A percentile compares a stretch with the other conserved stretches of the same genome.
These are phyloP conservation scores for Notodonta ziczac DNA, from an alignment of 2,888 invertebrate species.

Conservation along the genomic window DNA sequence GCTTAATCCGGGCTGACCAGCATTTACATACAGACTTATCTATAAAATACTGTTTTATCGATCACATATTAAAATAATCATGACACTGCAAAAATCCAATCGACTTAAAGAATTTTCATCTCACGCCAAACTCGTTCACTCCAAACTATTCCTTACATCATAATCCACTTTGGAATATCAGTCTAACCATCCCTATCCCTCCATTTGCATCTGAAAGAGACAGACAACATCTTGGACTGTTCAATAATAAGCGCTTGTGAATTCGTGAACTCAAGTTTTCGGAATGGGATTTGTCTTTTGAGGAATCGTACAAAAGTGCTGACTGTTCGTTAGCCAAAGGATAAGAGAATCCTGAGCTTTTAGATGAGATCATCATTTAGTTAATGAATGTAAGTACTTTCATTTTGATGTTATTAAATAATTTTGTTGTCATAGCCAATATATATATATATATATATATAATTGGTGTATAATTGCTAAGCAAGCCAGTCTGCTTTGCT, in stretches of 20 bases:
- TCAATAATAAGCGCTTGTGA: conserved; percentile 30
- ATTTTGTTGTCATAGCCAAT: too few relatives aligned
- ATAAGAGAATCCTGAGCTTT: conserved; percentile 23
- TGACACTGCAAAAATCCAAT: background rate
- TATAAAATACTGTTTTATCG: too few relatives aligned
- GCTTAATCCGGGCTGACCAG: too few relatives aligned
- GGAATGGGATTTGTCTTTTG: conserved; percentile 42
- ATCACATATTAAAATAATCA: background rate
- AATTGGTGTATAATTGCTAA: too few relatives aligned
- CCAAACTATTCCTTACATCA: conserved; percentile 2
- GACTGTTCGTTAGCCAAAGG: conserved; percentile 29
- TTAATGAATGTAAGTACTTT: background rate
- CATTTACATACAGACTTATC: too few relatives aligned
- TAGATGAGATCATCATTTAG: conserved; percentile 13
- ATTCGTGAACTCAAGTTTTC: conserved; percentile 28
- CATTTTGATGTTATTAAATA: background rate
- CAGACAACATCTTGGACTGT: conserved; percentile 5
- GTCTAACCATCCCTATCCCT: conserved; percentile 11
- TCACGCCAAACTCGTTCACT: background rate
- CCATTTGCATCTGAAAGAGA: conserved; percentile 11
- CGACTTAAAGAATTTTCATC: background rate
- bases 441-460: too few relatives aligned
- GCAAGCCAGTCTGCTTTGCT: too few relatives aligned
- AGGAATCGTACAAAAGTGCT: conserved; percentile 31
- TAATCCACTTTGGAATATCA: conserved; percentile 11